Evolutionary conservation across 2,113 vertebrate genomes (phyloP).

Genomic region (Aptenodytes forsteri): DNA sequence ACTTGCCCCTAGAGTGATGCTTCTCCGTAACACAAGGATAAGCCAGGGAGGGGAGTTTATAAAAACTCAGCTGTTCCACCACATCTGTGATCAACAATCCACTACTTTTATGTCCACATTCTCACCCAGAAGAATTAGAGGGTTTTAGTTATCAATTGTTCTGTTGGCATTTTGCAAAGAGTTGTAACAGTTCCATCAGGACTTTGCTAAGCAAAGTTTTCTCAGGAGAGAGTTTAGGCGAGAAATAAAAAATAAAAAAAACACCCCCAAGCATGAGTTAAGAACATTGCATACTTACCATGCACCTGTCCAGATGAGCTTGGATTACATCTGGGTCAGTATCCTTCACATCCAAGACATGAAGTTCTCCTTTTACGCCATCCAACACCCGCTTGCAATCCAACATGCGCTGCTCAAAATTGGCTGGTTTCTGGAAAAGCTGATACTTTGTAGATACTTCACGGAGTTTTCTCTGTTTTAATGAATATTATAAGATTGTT

Average conservation of each 20-base stretch:
- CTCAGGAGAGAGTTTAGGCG: not conserved
- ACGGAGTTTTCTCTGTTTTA: conserved; percentile 88
- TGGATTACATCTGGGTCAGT: conserved; percentile 89
- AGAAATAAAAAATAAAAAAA: not conserved
- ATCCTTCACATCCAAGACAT: conserved; percentile 85
- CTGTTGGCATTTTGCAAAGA: not conserved
- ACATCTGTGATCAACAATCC: not conserved
- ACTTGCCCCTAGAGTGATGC: not conserved
- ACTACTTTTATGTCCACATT: not conserved
- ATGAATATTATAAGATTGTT: not conserved
- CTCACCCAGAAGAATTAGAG: not conserved
- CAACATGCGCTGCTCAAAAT: conserved; percentile 97
- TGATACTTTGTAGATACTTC: conserved; percentile 96
- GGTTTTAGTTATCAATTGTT: not conserved
- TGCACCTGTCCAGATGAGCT: conserved; percentile 86
- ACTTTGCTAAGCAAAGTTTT: not conserved
- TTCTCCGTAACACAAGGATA: not conserved
- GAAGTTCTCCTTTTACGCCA: conserved; percentile 87
- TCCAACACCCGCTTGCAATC: conserved; percentile 92
- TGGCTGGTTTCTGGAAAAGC: conserved; percentile 97
- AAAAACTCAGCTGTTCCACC: not conserved
- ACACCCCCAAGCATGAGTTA: not conserved
- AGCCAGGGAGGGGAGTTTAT: not conserved
- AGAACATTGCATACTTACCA: conserved; percentile 77
- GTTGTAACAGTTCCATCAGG: not conserved